Percentiles rank a stretch among this genome's conserved stretches.
Conservation (phyloP, 2,888 invertebrate species). For the Syritta pipiens region DNA sequence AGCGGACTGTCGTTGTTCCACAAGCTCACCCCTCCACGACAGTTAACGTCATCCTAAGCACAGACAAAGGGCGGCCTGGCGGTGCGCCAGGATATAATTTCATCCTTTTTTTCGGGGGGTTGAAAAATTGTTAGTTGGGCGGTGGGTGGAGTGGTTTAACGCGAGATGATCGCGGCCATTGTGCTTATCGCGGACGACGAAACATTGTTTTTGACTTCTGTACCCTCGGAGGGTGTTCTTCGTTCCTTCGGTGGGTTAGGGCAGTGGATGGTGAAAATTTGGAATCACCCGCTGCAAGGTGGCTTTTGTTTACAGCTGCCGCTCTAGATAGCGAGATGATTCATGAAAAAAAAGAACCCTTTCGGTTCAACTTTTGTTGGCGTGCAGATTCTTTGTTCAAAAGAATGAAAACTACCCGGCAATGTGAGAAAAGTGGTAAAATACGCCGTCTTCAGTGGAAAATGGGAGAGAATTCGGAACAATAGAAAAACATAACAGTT, state of each 20-base stretch:
- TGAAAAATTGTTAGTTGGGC: not conserved
- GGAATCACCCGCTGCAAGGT: too few relatives aligned
- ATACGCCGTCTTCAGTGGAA: too few relatives aligned
- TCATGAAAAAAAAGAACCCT: constrained; percentile 12
- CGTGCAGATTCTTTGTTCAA: too few relatives aligned
- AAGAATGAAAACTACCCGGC: too few relatives aligned
- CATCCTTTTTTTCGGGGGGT: not conserved
- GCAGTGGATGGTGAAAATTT: not conserved
- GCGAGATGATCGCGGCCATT: too few relatives aligned
- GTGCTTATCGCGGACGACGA: constrained; percentile 21
- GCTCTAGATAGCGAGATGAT: constrained; percentile 17
- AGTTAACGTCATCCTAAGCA: constrained; percentile 3
- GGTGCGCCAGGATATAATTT: constrained; percentile 25
- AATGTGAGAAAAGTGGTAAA: too few relatives aligned
- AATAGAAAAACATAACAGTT: too few relatives aligned
- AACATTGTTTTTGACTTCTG: constrained; percentile 28
- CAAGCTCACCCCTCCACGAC: too few relatives aligned
- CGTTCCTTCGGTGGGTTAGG: not conserved
- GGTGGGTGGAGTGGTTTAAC: not conserved
- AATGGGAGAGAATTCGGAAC: too few relatives aligned
- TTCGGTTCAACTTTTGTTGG: too few relatives aligned
- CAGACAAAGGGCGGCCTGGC: not conserved
- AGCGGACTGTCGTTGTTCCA: too few relatives aligned
- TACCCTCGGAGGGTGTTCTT: not conserved
- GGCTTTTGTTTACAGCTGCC: constrained; percentile 10